Conservation (phyloP, 2,888 invertebrate species). For the Lasius platythorax region DNA sequence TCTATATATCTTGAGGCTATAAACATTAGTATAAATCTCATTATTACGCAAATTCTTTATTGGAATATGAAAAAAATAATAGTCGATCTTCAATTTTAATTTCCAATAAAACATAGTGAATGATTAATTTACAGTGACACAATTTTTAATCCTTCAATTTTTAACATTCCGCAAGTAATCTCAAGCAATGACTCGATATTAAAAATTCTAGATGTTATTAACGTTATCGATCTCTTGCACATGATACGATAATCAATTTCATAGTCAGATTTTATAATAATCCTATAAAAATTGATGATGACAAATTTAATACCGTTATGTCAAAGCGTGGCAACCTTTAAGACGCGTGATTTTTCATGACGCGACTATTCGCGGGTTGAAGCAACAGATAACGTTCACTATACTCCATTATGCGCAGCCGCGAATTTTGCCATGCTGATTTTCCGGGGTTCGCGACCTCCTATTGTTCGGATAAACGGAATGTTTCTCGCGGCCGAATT, state of each 20-base stretch:
- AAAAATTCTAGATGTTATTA: not conserved
- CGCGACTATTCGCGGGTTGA: slow-evolving; percentile 2
- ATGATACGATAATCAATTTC: not conserved
- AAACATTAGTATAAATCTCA: slow-evolving; percentile 15
- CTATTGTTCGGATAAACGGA: slow-evolving; percentile 71
- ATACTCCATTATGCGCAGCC: slow-evolving; percentile 36
- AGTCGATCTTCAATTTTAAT: not conserved
- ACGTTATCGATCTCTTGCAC: not conserved
- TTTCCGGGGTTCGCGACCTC: slow-evolving; percentile 56
- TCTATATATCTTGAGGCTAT: not conserved
- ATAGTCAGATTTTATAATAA: not conserved
- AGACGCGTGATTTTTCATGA: slow-evolving; percentile 12
- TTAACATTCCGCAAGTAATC: not conserved
- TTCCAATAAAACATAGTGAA: not conserved
- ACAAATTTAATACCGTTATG: not conserved
- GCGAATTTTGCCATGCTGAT: slow-evolving; percentile 61
- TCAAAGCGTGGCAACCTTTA: not conserved
- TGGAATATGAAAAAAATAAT: not conserved
- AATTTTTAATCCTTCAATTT: not conserved
- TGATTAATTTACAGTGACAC: not conserved
- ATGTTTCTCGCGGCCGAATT: slow-evolving; percentile 70
- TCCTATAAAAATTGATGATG: not conserved
- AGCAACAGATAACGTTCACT: slow-evolving; percentile 17
- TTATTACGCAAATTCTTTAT: not conserved
- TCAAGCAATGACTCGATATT: not conserved